Evolutionary conservation across 2,888 invertebrate species (phyloP).

Genomic region (Clistopyga incitator): DNA sequence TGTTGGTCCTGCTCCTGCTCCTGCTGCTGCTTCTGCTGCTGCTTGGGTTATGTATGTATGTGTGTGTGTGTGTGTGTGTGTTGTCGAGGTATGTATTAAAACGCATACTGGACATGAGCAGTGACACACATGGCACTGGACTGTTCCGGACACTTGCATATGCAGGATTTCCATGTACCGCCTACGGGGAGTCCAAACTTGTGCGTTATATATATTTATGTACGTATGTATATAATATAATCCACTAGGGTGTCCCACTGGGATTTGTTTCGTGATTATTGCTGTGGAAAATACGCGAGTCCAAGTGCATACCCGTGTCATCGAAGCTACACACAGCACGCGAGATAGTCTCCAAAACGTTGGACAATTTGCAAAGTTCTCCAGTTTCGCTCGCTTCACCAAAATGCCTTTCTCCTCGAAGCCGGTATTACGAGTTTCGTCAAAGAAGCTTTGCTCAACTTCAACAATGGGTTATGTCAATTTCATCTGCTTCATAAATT

Average conservation of each 20-base stretch:
- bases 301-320: constrained; percentile 1
- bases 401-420: background rate
- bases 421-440: too few species aligned
- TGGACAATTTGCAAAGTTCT: constrained; percentile 4
- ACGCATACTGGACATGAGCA: background rate
- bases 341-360: constrained; percentile 18
- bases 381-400: background rate
- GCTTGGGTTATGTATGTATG: background rate
- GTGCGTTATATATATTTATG: too few species aligned
- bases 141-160: background rate
- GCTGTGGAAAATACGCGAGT: constrained; percentile 32
- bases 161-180: background rate
- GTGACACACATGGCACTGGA: background rate
- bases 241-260: background rate
- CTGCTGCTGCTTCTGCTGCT: background rate
- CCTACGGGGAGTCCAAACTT: background rate
- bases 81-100: too few species aligned
- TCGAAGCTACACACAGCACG: background rate
- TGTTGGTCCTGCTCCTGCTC: too few species aligned
- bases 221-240: constrained; percentile 1
- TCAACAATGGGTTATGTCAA: too few species aligned
- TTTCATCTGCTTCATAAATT: too few species aligned
- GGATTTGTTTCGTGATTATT: constrained; percentile 55
- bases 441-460: too few species aligned
- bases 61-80: background rate